These are phyloP conservation scores for Arvicanthis niloticus DNA, from an alignment of 2,113 vertebrate species.

Conservation along the genomic window DNA sequence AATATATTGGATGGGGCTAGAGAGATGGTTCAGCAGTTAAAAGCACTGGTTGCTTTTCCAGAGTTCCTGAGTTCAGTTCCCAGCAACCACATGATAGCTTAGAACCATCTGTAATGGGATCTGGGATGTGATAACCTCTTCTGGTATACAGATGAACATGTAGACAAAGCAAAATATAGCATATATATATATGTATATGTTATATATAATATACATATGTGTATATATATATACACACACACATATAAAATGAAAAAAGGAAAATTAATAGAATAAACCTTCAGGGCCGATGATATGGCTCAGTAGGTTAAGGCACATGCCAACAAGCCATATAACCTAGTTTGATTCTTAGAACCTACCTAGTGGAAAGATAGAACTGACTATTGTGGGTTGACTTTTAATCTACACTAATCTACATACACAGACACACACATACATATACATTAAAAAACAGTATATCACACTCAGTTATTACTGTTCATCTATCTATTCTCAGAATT, in stretches of 20 bases:
- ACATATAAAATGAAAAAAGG: neutral
- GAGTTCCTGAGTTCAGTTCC: neutral
- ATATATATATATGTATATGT: neutral
- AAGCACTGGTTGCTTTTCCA: neutral
- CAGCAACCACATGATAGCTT: neutral
- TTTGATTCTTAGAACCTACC: neutral
- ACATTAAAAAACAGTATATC: neutral
- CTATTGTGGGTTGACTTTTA: neutral
- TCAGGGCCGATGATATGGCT: neutral
- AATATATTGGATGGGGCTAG: neutral
- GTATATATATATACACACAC: neutral
- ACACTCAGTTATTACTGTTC: neutral
- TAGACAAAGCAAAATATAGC: neutral
- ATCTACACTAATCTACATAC: neutral
- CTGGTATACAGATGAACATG: neutral
- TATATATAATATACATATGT: neutral
- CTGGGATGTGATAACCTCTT: neutral
- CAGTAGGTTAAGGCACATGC: neutral
- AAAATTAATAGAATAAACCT: neutral
- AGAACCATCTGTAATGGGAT: neutral
- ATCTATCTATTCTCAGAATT: slow-evolving; percentile 23
- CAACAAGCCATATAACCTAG: neutral
- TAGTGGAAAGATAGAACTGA: too few species aligned
- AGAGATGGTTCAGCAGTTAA: neutral
- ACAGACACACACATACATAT: neutral